Percentiles rank a stretch among this genome's conserved stretches.
phyloP scores from a whole-genome alignment of 2,888 invertebrate genomes.

The Drosophila testacea region DNA sequence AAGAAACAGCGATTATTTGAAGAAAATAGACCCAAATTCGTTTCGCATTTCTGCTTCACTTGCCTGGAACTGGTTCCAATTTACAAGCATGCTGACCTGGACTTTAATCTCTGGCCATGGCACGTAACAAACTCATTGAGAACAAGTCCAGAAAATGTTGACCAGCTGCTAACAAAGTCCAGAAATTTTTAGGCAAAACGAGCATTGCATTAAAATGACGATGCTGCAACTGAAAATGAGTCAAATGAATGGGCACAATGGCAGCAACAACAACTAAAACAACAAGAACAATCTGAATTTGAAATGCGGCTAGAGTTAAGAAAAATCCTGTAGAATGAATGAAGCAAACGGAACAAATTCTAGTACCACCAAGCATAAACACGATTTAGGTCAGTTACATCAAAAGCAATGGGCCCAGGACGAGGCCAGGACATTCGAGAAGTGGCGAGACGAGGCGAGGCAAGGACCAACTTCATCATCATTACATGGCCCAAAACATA shows the following conservation, averaged over 20 bases:
- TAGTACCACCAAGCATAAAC: constrained; percentile 44
- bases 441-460: neutral
- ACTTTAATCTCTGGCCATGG: constrained; percentile 52
- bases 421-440: constrained; percentile 14
- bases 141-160: constrained; percentile 32
- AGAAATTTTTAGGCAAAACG: constrained; percentile 54
- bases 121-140: constrained; percentile 46
- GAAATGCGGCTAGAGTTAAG: constrained; percentile 45
- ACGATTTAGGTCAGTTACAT: constrained; percentile 80
- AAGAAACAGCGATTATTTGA: neutral
- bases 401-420: constrained; percentile 68
- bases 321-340: constrained; percentile 50
- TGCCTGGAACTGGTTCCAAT: constrained; percentile 1
- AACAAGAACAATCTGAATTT: constrained; percentile 21
- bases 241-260: constrained; percentile 65
- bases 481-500: constrained; percentile 60
- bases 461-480: constrained; percentile 57
- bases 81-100: constrained; percentile 11
- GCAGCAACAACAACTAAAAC: constrained; percentile 15
- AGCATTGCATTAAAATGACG: constrained; percentile 64
- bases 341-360: constrained; percentile 41
- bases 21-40: constrained; percentile 5
- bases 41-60: neutral
- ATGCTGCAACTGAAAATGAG: constrained; percentile 75
- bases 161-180: constrained; percentile 36